Conservation (phyloP, 2,888 invertebrate genomes). For the Stomorhina lunata region DNA sequence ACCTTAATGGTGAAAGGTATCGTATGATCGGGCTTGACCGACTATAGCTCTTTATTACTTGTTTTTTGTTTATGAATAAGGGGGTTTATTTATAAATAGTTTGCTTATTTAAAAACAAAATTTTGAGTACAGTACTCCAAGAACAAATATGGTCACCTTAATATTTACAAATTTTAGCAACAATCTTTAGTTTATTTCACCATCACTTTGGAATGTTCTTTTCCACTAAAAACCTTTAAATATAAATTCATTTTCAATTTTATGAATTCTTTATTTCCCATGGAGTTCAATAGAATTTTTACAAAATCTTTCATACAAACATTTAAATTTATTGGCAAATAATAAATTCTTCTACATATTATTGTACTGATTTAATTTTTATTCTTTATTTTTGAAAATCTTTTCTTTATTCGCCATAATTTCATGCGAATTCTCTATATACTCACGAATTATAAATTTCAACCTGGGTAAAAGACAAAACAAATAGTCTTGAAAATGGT, state of each 20-base stretch:
- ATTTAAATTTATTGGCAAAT: conserved; percentile 29
- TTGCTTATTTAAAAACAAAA: no score
- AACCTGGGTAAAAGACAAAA: conserved; percentile 41
- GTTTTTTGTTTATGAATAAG: no score
- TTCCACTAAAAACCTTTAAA: conserved; percentile 16
- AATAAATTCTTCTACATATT: background rate
- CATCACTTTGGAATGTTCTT: background rate
- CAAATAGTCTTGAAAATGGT: conserved; percentile 40
- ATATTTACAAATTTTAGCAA: background rate
- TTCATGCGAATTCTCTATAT: conserved; percentile 6
- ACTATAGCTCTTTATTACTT: no score
- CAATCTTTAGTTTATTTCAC: background rate
- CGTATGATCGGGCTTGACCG: no score
- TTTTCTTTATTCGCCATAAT: background rate
- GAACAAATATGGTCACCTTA: conserved; percentile 7
- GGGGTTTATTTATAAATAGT: no score
- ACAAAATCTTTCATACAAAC: conserved; percentile 8
- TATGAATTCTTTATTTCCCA: conserved; percentile 17
- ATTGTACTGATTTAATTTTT: background rate
- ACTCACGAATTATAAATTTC: conserved; percentile 26
- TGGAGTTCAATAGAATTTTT: conserved; percentile 2
- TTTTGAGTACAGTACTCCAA: background rate
- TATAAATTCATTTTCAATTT: conserved; percentile 31
- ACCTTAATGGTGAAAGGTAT: no score
- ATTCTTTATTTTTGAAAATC: background rate